Percentiles rank a stretch among this genome's conserved stretches.
Evolutionary conservation across 2,888 invertebrate species (phyloP).

Genomic region (Eurytoma adleriae): DNA sequence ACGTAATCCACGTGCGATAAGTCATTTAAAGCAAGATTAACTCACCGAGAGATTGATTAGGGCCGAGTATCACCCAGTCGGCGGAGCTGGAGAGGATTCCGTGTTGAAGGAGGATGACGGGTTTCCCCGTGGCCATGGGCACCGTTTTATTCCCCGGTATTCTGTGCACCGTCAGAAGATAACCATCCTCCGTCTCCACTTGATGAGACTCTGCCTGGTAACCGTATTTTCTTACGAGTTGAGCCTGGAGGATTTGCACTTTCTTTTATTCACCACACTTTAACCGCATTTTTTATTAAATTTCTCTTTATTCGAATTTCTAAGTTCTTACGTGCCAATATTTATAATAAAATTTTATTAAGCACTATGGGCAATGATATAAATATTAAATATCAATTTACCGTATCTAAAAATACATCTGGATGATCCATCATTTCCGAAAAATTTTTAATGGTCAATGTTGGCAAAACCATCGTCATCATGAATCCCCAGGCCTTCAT

Average conservation of each 20-base stretch:
- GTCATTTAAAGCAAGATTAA: neutral
- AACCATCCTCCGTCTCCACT: conserved; percentile 66
- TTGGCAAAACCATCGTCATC: conserved; percentile 63
- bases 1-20: neutral
- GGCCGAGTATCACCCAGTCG: conserved; percentile 67
- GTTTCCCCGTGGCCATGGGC: conserved; percentile 60
- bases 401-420: conserved; percentile 67
- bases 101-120: conserved; percentile 67
- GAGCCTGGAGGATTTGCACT: conserved; percentile 59
- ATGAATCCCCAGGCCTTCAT: conserved; percentile 66
- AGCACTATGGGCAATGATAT: neutral
- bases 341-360: too few relatives aligned
- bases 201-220: conserved; percentile 64
- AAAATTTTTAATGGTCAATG: conserved; percentile 65
- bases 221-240: conserved; percentile 67
- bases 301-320: neutral
- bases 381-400: conserved; percentile 51
- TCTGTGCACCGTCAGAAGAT: conserved; percentile 66
- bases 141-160: conserved; percentile 61
- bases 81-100: conserved; percentile 68
- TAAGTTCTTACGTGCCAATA: too few relatives aligned
- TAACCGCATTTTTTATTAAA: neutral
- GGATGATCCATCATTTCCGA: conserved; percentile 68
- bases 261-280: too few relatives aligned
- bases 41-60: conserved; percentile 66